A percentile compares a stretch with the other conserved stretches of the same genome.
Evolutionary conservation across 2,797 vertebrate species (phyloP).

Genomic region (Sebastiscus albofasciatus): DNA sequence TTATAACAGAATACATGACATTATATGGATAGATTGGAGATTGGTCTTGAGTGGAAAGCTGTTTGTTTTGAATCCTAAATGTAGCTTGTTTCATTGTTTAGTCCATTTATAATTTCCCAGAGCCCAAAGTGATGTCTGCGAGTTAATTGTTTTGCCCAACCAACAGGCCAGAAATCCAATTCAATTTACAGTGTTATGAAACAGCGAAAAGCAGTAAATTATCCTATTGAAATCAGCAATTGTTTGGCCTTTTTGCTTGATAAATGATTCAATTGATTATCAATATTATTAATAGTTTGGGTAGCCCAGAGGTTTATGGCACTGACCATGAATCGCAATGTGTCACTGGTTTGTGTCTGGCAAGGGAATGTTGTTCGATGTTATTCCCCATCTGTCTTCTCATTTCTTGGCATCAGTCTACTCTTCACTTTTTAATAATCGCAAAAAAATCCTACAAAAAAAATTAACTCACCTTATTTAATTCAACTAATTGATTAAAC

Average conservation of each 20-base stretch:
- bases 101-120: not conserved
- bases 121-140: not conserved
- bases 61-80: not conserved
- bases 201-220: not conserved
- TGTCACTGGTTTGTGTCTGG: not conserved
- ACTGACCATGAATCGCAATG: not conserved
- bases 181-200: not conserved
- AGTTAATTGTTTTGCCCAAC: not conserved
- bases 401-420: not conserved
- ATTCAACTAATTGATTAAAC: not conserved
- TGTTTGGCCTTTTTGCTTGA: not conserved
- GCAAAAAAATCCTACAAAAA: not conserved
- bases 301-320: not conserved
- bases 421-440: not conserved
- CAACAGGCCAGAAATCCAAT: not conserved
- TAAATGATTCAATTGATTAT: not conserved
- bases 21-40: not conserved
- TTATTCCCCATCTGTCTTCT: not conserved
- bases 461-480: not conserved
- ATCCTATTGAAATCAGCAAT: not conserved
- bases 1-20: not conserved
- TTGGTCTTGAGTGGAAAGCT: not conserved
- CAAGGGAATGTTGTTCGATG: too few species aligned
- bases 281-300: not conserved
- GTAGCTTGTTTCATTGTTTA: not conserved